Percentiles rank a stretch among this genome's conserved stretches.
Evolutionary conservation across 2,888 invertebrate species (phyloP).

Genomic region (Petrolisthes cinctipes): DNA sequence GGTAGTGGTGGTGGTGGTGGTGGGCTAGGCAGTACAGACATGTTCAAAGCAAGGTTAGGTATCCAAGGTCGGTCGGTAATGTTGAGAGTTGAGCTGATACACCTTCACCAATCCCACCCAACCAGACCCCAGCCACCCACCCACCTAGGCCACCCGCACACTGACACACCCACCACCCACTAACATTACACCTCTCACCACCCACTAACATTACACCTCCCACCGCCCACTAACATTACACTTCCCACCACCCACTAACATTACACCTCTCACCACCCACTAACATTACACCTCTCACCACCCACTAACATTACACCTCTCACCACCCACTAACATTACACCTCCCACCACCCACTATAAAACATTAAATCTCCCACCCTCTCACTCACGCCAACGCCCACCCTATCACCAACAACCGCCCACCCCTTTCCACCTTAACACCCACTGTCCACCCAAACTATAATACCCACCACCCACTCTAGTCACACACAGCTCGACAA

Average conservation of each 20-base stretch:
- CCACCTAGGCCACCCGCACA: not conserved
- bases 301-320: not conserved
- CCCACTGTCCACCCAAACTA: no score
- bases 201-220: not conserved
- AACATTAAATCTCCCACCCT: not conserved
- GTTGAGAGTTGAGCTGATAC: not conserved
- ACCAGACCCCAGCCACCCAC: not conserved
- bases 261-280: not conserved
- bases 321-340: not conserved
- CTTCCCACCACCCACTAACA: not conserved
- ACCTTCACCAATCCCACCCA: not conserved
- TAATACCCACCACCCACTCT: no score
- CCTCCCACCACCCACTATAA: not conserved
- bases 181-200: not conserved
- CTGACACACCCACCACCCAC: not conserved
- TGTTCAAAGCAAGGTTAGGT: not conserved
- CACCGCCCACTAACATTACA: no score
- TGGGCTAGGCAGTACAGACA: not conserved
- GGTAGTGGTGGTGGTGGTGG: not conserved
- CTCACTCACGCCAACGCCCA: no score
- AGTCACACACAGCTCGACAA: no score
- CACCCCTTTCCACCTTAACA: no score
- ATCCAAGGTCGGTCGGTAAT: not conserved
- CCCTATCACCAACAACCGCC: no score
- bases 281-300: not conserved